Evolutionary conservation across 2,113 vertebrate species (phyloP), one percentile per base, ranked within the genome.

Genomic region (Tympanuchus pallidicinctus): DNA sequence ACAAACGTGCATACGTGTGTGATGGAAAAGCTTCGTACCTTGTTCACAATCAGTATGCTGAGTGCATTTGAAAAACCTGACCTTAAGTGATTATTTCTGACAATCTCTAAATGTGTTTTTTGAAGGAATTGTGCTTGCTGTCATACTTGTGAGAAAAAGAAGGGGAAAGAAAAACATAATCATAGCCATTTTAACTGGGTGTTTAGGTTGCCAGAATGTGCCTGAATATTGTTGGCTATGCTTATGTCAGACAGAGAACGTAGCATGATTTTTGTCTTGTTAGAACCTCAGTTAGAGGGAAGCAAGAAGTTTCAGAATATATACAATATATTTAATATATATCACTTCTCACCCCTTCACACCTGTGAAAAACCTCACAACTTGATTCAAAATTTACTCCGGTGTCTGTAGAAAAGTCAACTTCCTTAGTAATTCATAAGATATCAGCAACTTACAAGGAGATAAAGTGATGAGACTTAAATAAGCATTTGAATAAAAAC

Each of bases 31-130:
- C 48, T 79, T 70, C 48, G 16, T 24, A 82, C 12, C 17, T 5
- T 20, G 45, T 36, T 27, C 85, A 21, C 36, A 82, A 75, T 88
- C 54, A 63, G 25, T 59, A 38, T 45, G 54, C 34, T 76, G 50
- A 93, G 38, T 14, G 27, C 24, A 63, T 74, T 45, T 79, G n/a
- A 89, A 92, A 91, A 85, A 66, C 66, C 19, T 92, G 77, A 91
- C 75, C 78, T 73, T 80, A 77, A 89, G 18, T 45, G 2, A 54
- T 74, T 77, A 28, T 59, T 45, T 87, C 42, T 4, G 34, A 77
- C 25, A 64, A 25, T 10, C 16, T 42, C 9, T 65, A 92, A 89
- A 63, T 38, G 11, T 70, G 34, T 21, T 66, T 88, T 93, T 61
- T 76, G 63, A 89, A 73, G 40, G 24, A 89, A 90, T 87, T 7